phyloP scores from a whole-genome alignment of 2,888 invertebrate species.

The Bombylius discolor region DNA sequence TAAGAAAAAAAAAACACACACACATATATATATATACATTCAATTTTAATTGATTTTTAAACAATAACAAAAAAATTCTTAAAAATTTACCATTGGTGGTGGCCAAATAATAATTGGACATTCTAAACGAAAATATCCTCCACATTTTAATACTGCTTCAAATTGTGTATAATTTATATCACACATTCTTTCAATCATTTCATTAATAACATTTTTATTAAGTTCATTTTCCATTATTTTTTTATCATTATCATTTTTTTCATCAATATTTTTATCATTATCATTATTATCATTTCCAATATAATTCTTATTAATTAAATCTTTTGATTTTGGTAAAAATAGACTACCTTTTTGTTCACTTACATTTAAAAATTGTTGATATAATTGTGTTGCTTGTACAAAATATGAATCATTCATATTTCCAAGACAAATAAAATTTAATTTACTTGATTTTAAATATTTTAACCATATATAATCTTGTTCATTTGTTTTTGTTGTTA shows the following conservation, averaged over 20 bases:
- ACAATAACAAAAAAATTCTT: neutral
- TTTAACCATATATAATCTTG: slow-evolving; percentile 50
- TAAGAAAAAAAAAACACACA: neutral
- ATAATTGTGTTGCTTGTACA: slow-evolving; percentile 34
- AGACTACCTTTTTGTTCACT: slow-evolving; percentile 54
- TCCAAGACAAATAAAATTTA: slow-evolving; percentile 61
- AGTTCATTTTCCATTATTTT: slow-evolving; percentile 17
- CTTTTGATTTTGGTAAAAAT: slow-evolving; percentile 42
- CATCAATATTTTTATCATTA: too few relatives aligned
- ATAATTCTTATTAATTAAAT: neutral
- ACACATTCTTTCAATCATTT: slow-evolving; percentile 52
- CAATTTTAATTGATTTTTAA: too few relatives aligned
- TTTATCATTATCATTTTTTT: too few relatives aligned
- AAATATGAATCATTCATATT: slow-evolving; percentile 48
- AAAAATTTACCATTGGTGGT: slow-evolving; percentile 45
- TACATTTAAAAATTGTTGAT: slow-evolving; percentile 67
- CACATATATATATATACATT: too few relatives aligned
- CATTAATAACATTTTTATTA: slow-evolving; percentile 27
- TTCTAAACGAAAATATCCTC: slow-evolving; percentile 47
- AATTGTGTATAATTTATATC: slow-evolving; percentile 62
- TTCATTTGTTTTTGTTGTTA: slow-evolving; percentile 20
- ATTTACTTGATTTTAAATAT: slow-evolving; percentile 66
- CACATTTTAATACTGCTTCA: slow-evolving; percentile 59
- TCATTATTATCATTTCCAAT: neutral
- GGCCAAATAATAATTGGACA: slow-evolving; percentile 62